Base-by-base conservation (phyloP, 2,113 vertebrate species). In the Excalfactoria chinensis region DNA sequence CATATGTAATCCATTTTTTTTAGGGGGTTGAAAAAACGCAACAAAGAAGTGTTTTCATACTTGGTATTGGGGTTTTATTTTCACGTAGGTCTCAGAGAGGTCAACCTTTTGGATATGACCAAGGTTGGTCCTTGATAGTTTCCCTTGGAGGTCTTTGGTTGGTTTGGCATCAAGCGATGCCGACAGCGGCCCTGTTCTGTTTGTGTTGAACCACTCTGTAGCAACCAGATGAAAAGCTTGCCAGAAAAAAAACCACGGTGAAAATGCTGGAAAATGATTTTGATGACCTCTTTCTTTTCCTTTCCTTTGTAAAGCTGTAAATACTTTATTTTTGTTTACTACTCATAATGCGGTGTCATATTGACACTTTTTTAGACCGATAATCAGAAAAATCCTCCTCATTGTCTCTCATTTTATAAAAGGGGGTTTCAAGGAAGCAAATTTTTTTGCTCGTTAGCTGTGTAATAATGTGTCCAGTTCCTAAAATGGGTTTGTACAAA, bases 241-340 rank as follows among this genome's bases (percentile, higher is more conserved):
- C 87, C 88, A 88, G 95, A 83, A 48, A 48, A 48, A 82, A 60
- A 78, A 60, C 67, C 56, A 63, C 10, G 2, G 86, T 96, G 88
- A 91, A 96, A 94, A 96, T 96, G 95, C 96, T 95, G 97, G 95
- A 94, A 56, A 95, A 60, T 94, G 0, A 90, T 75, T 94, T 91
- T 93, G 88, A 82, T 95, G 91, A 96, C 95, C 95, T 96, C 95
- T 86, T 86, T 84, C 26, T 53, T 28, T 51, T 58, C 28, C 17
- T 84, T 70, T 95, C 82, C 95, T 97, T 94, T 96, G 97, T 98
- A 97, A 97, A 97, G 96, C 95, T 98, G 98, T 98, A 98, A 96
- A 98, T 98, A 98, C 96, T 97, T 97, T 43, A 43, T 89, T 97
- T 95, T 87, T 53, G 22, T 97, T 97, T 98, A 96, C 94, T 97